These are phyloP conservation scores for Agrochola litura DNA, from an alignment of 2,888 invertebrate species.

Conservation along the genomic window DNA sequence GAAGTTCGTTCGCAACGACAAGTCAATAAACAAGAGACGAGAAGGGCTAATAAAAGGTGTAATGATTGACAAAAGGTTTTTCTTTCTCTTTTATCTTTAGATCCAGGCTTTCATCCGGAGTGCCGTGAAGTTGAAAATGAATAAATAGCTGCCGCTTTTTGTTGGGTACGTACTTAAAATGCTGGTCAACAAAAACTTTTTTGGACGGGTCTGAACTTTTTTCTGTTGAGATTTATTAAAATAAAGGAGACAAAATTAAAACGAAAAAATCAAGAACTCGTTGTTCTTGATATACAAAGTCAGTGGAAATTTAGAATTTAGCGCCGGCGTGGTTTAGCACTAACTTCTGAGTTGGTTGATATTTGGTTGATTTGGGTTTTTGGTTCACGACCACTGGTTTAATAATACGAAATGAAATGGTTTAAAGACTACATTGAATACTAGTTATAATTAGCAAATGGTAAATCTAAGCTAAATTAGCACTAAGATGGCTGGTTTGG, in stretches of 20 bases:
- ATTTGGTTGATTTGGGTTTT: too few relatives aligned
- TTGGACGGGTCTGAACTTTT: not conserved
- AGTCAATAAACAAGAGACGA: slow-evolving; percentile 53
- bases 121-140: slow-evolving; percentile 45
- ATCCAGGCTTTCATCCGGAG: slow-evolving; percentile 50
- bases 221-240: slow-evolving; percentile 3
- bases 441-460: too few relatives aligned
- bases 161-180: slow-evolving; percentile 17
- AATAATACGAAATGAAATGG: too few relatives aligned
- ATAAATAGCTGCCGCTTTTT: slow-evolving; percentile 38
- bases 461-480: too few relatives aligned
- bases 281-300: not conserved
- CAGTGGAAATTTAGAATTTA: too few relatives aligned
- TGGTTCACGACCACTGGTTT: too few relatives aligned
- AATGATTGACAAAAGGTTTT: slow-evolving; percentile 62
- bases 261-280: not conserved
- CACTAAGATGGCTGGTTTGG: too few relatives aligned
- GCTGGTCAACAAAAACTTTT: slow-evolving; percentile 15
- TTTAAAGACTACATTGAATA: too few relatives aligned
- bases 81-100: slow-evolving; percentile 57
- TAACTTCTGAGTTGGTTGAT: too few relatives aligned
- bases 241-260: not conserved
- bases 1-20: slow-evolving; percentile 52
- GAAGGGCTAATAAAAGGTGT: slow-evolving; percentile 59
- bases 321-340: too few relatives aligned